Evolutionary conservation across 2,113 vertebrate genomes (phyloP).

Genomic region (Hippoglossus stenolepis): DNA sequence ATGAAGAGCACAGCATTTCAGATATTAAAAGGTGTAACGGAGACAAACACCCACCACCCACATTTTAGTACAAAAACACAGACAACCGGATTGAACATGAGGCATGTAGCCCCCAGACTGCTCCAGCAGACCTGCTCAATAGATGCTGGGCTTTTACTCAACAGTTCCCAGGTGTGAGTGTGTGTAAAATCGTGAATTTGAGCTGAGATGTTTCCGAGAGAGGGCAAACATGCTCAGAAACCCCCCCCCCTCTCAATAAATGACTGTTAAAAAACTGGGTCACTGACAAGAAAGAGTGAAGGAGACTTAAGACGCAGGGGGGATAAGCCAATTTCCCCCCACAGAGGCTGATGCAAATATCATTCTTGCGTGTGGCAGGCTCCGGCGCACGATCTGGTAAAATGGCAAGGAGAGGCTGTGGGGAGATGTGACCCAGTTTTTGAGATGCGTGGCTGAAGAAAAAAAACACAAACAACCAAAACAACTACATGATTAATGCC

Average conservation of each 20-base stretch:
- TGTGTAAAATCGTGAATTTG: conserved; percentile 56
- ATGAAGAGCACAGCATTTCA: not conserved
- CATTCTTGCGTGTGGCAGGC: conserved; percentile 33
- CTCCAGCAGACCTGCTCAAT: conserved; percentile 14
- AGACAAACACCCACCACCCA: not conserved
- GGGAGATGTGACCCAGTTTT: conserved; percentile 67
- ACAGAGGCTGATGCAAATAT: conserved; percentile 58
- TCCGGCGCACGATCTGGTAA: conserved; percentile 52
- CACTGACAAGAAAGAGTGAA: conserved; percentile 62
- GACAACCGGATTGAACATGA: not conserved
- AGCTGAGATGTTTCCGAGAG: conserved; percentile 28
- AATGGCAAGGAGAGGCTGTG: conserved; percentile 40
- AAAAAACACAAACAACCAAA: conserved; percentile 52
- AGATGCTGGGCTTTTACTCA: conserved; percentile 4
- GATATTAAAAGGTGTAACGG: not conserved
- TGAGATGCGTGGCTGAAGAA: conserved; percentile 47
- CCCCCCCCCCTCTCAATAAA: conserved; percentile 31
- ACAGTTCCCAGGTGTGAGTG: conserved; percentile 20
- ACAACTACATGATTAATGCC: conserved; percentile 72
- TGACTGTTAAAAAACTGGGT: conserved; percentile 67
- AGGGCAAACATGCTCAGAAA: conserved; percentile 3
- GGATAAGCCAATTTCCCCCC: conserved; percentile 43
- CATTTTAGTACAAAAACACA: not conserved
- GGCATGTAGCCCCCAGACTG: not conserved
- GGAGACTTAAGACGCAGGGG: conserved; percentile 52